Conservation (phyloP, 2,797 vertebrate genomes). For the Sphaeramia orbicularis region DNA sequence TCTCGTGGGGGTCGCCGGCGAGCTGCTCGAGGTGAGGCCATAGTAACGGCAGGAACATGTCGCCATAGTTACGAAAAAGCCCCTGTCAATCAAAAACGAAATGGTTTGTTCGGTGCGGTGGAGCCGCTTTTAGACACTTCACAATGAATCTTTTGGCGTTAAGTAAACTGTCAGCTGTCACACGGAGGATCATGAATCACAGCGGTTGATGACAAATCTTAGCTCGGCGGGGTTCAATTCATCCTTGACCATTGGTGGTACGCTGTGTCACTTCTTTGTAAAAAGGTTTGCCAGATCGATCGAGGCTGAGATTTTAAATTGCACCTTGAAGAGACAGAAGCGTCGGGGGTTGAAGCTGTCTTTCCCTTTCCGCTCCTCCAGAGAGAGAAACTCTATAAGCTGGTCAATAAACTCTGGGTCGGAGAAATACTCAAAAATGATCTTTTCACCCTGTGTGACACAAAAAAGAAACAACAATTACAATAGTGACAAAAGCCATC, state of each 20-base stretch:
- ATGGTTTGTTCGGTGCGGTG: slow-evolving; percentile 8
- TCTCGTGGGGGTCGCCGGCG: slow-evolving; percentile 93
- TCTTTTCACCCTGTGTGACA: slow-evolving; percentile 90
- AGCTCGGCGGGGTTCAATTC: slow-evolving; percentile 26
- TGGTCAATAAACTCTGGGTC: slow-evolving; percentile 93
- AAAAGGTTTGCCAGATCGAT: slow-evolving; percentile 48
- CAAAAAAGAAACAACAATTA: slow-evolving; percentile 28
- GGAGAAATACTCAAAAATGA: slow-evolving; percentile 96
- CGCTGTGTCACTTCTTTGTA: slow-evolving; percentile 53
- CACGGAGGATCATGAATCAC: slow-evolving; percentile 54
- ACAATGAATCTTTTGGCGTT: slow-evolving; percentile 35
- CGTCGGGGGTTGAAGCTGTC: slow-evolving; percentile 98
- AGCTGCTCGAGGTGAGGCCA: slow-evolving; percentile 93
- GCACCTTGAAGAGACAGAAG: slow-evolving; percentile 98
- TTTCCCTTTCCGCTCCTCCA: slow-evolving; percentile 98
- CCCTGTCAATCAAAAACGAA: slow-evolving; percentile 85
- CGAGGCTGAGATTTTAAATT: slow-evolving; percentile 50
- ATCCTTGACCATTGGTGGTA: slow-evolving; percentile 25
- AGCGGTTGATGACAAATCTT: slow-evolving; percentile 49
- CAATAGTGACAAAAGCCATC: slow-evolving; percentile 21
- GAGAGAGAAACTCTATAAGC: slow-evolving; percentile 93
- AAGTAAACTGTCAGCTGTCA: slow-evolving; percentile 35
- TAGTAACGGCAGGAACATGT: slow-evolving; percentile 91
- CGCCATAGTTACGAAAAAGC: slow-evolving; percentile 96
- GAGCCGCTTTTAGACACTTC: slow-evolving; percentile 34